Evolutionary conservation across 2,888 invertebrate species (phyloP).

Genomic region (Synergus japonicus): DNA sequence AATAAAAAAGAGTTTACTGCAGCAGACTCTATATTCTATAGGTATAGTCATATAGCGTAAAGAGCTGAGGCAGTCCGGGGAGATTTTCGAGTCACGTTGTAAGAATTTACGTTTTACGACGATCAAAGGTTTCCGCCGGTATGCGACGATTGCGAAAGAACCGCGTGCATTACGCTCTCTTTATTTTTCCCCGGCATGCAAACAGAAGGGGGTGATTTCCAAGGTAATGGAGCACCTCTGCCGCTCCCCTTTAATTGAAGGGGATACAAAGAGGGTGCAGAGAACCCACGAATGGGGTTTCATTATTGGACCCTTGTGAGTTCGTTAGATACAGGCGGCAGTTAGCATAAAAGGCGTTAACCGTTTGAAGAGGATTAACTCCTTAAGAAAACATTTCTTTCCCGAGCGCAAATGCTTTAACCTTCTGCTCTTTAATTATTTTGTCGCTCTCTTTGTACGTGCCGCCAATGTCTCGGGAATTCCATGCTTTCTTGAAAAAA

Average conservation of each 20-base stretch:
- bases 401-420: slow-evolving; percentile 45
- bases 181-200: slow-evolving; percentile 46
- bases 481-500: slow-evolving; percentile 3
- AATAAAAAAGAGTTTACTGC: slow-evolving; percentile 37
- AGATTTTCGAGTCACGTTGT: slow-evolving; percentile 40
- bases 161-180: slow-evolving; percentile 33
- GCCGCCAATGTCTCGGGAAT: slow-evolving; percentile 25
- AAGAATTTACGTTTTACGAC: slow-evolving; percentile 40
- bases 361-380: slow-evolving; percentile 53
- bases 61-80: background rate
- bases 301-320: slow-evolving; percentile 55
- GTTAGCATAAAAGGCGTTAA: slow-evolving; percentile 53
- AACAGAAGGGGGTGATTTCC: slow-evolving; percentile 57
- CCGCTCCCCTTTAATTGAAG: slow-evolving; percentile 59
- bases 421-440: slow-evolving; percentile 38
- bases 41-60: slow-evolving; percentile 14
- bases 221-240: slow-evolving; percentile 57
- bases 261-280: slow-evolving; percentile 51
- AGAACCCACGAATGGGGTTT: slow-evolving; percentile 49
- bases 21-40: slow-evolving; percentile 32
- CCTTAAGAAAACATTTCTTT: slow-evolving; percentile 50
- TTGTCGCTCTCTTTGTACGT: slow-evolving; percentile 35
- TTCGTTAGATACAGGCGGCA: slow-evolving; percentile 49
- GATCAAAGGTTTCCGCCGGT: slow-evolving; percentile 42
- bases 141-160: slow-evolving; percentile 39